Conservation (phyloP, 2,797 vertebrate genomes). For the Sternotherus odoratus region DNA sequence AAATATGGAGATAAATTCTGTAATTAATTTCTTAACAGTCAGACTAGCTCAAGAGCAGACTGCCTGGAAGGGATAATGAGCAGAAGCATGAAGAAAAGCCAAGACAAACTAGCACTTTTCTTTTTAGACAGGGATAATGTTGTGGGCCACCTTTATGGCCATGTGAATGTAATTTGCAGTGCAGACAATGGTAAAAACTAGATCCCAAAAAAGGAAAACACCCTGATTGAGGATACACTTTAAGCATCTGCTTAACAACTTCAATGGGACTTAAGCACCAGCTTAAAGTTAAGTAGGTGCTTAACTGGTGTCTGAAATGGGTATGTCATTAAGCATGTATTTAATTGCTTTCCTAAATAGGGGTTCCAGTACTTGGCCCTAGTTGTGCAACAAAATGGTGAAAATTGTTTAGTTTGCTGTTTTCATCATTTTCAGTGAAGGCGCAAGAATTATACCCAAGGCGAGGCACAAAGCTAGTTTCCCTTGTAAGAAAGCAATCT, state of each 20-base stretch:
- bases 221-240: background rate
- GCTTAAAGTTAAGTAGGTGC: background rate
- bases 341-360: background rate
- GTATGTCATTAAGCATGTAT: background rate
- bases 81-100: background rate
- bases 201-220: background rate
- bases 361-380: background rate
- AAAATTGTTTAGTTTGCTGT: background rate
- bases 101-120: background rate
- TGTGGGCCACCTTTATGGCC: background rate
- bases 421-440: background rate
- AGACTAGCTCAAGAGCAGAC: background rate
- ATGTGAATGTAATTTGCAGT: background rate
- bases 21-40: background rate
- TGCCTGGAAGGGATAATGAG: background rate
- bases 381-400: background rate
- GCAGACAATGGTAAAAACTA: background rate
- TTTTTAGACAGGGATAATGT: background rate
- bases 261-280: background rate
- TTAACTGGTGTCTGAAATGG: rapidly evolving
- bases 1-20: background rate
- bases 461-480: background rate
- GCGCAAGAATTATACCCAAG: background rate
- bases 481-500: background rate
- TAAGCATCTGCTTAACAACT: background rate